Percentiles rank a stretch among this genome's conserved stretches.
Conservation (phyloP, 2,888 invertebrate species). For the Ochlodes sylvanus region DNA sequence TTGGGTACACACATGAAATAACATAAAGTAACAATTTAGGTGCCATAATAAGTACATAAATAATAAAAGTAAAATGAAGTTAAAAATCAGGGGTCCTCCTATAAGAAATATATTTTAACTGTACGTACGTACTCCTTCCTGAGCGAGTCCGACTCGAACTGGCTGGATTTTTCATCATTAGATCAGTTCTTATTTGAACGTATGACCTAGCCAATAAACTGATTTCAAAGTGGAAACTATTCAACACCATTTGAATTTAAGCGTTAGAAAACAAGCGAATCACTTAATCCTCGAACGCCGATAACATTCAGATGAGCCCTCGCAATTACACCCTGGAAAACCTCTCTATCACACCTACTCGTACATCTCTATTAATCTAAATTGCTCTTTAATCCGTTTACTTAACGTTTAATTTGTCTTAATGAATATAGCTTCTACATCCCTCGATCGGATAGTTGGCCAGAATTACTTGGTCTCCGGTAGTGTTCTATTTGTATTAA, state of each 20-base stretch:
- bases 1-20: too few species aligned
- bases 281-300: slow-evolving; percentile 22
- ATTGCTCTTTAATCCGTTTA: slow-evolving; percentile 64
- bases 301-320: slow-evolving; percentile 17
- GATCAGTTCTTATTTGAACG: too few species aligned
- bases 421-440: slow-evolving; percentile 54
- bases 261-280: slow-evolving; percentile 13
- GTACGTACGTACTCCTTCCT: too few species aligned
- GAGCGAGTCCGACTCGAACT: too few species aligned
- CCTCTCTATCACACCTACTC: slow-evolving; percentile 21
- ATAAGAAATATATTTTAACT: too few species aligned
- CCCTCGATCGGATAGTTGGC: slow-evolving; percentile 44
- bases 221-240: not conserved
- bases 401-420: slow-evolving; percentile 68
- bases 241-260: slow-evolving; percentile 20
- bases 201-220: too few species aligned
- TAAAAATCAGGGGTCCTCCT: too few species aligned
- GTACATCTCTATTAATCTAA: slow-evolving; percentile 60
- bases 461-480: slow-evolving; percentile 57
- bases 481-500: slow-evolving; percentile 46
- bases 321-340: slow-evolving; percentile 23
- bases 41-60: too few species aligned
- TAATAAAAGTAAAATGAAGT: too few species aligned
- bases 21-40: too few species aligned
- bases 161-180: too few species aligned